Conservation (phyloP, 2,113 vertebrate genomes). For the Pseudopipra pipra region DNA sequence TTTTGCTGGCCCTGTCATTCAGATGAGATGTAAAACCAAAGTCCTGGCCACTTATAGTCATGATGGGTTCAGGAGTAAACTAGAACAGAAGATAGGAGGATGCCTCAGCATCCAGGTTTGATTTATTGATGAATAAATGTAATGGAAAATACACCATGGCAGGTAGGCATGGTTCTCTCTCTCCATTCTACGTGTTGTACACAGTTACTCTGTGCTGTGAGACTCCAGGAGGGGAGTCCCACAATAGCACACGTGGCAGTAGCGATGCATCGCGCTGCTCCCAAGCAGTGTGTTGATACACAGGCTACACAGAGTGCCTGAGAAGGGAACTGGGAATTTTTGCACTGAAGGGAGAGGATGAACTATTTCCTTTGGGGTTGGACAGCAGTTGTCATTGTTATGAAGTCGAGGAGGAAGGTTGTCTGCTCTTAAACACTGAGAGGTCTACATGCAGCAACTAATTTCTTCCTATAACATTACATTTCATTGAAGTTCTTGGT, state of each 20-base stretch:
- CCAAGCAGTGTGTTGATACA: rapidly evolving
- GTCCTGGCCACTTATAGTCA: neutral
- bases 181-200: neutral
- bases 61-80: neutral
- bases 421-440: neutral
- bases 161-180: neutral
- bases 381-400: neutral
- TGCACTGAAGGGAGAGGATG: neutral
- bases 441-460: neutral
- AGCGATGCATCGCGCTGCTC: rapidly evolving
- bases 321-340: neutral
- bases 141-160: rapidly evolving
- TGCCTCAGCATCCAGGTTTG: neutral
- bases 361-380: neutral
- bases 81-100: neutral
- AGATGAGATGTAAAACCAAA: neutral
- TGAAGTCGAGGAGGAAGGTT: neutral
- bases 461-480: neutral
- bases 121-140: neutral
- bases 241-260: rapidly evolving
- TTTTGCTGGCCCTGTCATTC: neutral
- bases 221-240: neutral
- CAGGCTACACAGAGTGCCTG: rapidly evolving
- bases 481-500: neutral
- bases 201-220: neutral